Base-by-base conservation (phyloP, 2,113 vertebrate species). In the Erythrolamprus reginae region DNA sequence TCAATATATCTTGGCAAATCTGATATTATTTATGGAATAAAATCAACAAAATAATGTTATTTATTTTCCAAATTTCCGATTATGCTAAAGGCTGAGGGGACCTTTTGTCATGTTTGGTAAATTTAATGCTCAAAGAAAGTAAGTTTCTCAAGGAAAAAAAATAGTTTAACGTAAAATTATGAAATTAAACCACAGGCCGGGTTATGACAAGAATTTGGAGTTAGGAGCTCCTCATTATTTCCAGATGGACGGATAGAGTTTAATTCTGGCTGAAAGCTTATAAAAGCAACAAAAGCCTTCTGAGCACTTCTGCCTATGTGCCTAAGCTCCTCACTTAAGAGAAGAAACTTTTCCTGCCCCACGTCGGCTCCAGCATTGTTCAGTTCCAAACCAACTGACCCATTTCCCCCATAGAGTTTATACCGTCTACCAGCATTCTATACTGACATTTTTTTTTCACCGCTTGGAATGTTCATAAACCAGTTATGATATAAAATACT, bases 151-250 rank as follows among this genome's bases (percentile, higher is more conserved):
- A 77, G n/a, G n/a, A 92, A 92, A 89, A 94, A 82, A 47, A 82
- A 38, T 52, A 84, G n/a, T 26, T 45, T 61, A 90, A 45, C 58
- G 12, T 90, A 51, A 92, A 87, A 58, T 88, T 89, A 92, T 92
- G 91, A 91, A 91, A 89, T 92, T 96, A 95, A 88, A 90, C 56
- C 58, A 87, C 77, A 88, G 87, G 6, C 77, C 88, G 82, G 84
- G 91, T 77, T 77, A 93, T 82, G 26, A 82, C 70, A 83, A 52
- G 84, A 91, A 90, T 88, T 58, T 53, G 90, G 42, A 86, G 89
- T 82, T 42, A 84, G 88, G 56, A 89, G 42, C 56, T 92, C 83
- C 86, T 93, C 45, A 65, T 90, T 92, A 65, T 89, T 93, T 94
- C 93, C 91, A 94, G 90, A 89, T 93, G 88, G 65, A 88, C 38